Evolutionary conservation across 2,113 vertebrate genomes (phyloP), one percentile per base, ranked within the genome.

Genomic region (Grallaria varia): DNA sequence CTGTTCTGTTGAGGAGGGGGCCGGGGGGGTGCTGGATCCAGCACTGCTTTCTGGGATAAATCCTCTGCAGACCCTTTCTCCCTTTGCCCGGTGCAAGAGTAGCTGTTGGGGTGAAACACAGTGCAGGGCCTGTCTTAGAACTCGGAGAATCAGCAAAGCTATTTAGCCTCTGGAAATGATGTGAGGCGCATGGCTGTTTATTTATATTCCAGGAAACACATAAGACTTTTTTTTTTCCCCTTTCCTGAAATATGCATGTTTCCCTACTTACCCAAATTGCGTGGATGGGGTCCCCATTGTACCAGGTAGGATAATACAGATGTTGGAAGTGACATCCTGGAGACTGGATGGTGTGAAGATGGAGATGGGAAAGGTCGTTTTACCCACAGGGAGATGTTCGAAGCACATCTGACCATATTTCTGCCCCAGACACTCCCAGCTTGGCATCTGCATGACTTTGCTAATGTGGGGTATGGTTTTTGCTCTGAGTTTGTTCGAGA

Each of bases 1-100:
- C 37, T 0, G 2, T 81, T 92, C 77, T 97, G 96, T 97, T 92
- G 80, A 81, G 89, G 74, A 75, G 52, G 72, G 78, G 80, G 74
- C 37, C 0, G 30, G 66, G 68, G 68, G 66, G 28, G 20, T 39
- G 31, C 23, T 84, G 79, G 44, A 15, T 87, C 60, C 88, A 75
- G 77, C 55, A 4, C 39, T 60, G 37, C 28, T 74, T 84, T 49
- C 56, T 39, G 82, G 66, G 50, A 40, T 47, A 80, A 77, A 93
- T 60, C 55, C 89, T 85, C 58, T 79, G 45, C 59, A 35, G 67
- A 69, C 31, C 42, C 67, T 76, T 89, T 62, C 45, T 75, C 3
- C 0, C 39, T 68, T 45, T 2, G 7, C 52, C 53, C 81, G 47
- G 8, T 82, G 40, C 31, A 56, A 89, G 60, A 7, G 53, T 75